Base-by-base conservation (phyloP, 2,888 invertebrate genomes). In the Tipula confusa region DNA sequence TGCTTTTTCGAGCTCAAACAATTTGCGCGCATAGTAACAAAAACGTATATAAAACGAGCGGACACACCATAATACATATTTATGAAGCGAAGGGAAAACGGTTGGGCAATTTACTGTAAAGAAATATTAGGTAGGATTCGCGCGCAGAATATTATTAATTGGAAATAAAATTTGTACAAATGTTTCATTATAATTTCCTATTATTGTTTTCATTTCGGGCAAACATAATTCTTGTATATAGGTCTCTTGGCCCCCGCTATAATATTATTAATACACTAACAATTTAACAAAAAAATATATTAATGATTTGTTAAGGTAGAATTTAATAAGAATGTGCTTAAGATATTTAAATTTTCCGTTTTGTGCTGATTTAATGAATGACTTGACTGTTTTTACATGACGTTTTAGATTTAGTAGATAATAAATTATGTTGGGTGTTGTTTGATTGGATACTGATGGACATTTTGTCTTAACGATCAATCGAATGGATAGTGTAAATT, bases 111-210 rank as follows among this genome's bases (percentile, higher is more conserved):
- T n/a, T n/a, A n/a, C n/a, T n/a, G n/a, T n/a, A n/a, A 15, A 43
- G 11, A 9, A 36, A 36, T 36, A 9, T 36, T 6, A 11, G n/a
- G 11, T 9, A 36, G 36, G 36, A 15, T 48, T n/a, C n/a, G n/a
- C 48, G 48, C 48, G 9, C n/a, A 18, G 64, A 2, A 24, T 64
- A 64, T 64, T 64, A 64, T 64, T 64, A 64, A 64, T 64, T 64
- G 64, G 64, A 64, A 64, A 64, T 64, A 64, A 24, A 64, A 64
- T 64, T 64, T 18, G 64, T 64, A 24, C 64, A 64, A 64, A 64
- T 64, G 64, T 64, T 64, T 64, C 9, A 64, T 64, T 24, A 64
- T 64, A 9, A 64, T 24, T 64, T 24, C 64, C 24, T 64, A 64
- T 64, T 64, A 64, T 64, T 64, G 64, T 24, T 64, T 18, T 24